A percentile compares a stretch with the other conserved stretches of the same genome.
Conservation (phyloP, 2,797 vertebrate genomes). For the Nannoperca obscura region DNA sequence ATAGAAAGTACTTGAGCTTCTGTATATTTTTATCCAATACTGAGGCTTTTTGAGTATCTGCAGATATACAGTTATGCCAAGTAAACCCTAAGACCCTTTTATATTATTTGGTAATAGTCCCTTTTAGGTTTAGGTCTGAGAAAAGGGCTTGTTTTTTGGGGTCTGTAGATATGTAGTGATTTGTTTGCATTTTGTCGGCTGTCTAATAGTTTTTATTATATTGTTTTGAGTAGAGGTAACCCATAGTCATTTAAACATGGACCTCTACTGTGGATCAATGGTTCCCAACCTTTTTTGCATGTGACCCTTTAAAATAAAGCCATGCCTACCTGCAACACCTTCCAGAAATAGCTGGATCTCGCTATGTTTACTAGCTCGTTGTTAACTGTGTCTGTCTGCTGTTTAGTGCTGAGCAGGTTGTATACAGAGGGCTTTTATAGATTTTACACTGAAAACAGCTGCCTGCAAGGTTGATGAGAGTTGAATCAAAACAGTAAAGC, state of each 20-base stretch:
- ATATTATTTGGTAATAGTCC: background rate
- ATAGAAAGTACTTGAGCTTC: background rate
- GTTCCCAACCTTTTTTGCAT: background rate
- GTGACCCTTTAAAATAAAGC: background rate
- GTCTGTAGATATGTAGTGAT: no score
- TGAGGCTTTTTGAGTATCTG: background rate
- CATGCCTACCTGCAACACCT: no score
- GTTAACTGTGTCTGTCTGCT: background rate
- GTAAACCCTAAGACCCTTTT: background rate
- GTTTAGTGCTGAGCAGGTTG: background rate
- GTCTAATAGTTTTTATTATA: no score
- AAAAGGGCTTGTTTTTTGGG: no score
- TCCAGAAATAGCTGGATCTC: no score
- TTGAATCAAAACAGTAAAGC: background rate
- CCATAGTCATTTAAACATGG: background rate
- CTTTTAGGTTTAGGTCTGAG: background rate
- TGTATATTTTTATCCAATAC: background rate
- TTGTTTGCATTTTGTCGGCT: no score
- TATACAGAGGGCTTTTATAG: no score
- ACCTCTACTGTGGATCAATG: background rate
- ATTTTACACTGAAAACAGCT: no score
- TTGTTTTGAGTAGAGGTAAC: no score
- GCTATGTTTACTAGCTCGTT: no score
- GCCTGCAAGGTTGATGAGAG: no score
- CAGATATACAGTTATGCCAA: background rate